A percentile compares a stretch with the other conserved stretches of the same genome.
phyloP scores from a whole-genome alignment of 2,113 vertebrate species.

The Siphamia tubifer region DNA sequence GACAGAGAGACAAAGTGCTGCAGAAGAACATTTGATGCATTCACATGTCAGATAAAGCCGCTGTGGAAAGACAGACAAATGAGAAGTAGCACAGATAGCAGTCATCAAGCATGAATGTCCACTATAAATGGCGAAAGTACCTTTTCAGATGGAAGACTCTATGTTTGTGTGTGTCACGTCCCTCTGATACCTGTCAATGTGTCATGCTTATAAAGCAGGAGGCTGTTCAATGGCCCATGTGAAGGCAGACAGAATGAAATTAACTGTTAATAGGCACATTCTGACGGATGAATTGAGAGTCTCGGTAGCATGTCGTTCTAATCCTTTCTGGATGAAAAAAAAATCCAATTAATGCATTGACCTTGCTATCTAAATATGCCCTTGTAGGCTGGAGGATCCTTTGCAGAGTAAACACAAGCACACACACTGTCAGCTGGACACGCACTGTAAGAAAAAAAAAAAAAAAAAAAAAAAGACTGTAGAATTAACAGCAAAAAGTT shows the following conservation, averaged over 20 bases:
- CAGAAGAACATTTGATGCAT: conserved; percentile 30
- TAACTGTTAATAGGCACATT: conserved; percentile 67
- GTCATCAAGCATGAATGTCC: not conserved
- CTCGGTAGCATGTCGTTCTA: conserved; percentile 45
- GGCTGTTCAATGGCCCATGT: conserved; percentile 47
- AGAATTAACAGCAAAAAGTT: too few species aligned
- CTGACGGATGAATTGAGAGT: conserved; percentile 54
- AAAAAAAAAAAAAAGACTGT: too few species aligned
- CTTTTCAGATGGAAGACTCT: not conserved
- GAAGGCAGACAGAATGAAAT: conserved; percentile 66
- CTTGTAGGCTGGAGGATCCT: conserved; percentile 37
- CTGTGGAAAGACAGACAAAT: not conserved
- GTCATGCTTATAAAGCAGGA: conserved; percentile 44
- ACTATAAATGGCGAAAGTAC: not conserved
- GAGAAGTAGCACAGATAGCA: not conserved
- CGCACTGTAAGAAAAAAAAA: too few species aligned
- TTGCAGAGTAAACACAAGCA: conserved; percentile 34
- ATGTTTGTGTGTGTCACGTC: not conserved
- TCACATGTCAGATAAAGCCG: conserved; percentile 13
- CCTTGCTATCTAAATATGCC: conserved; percentile 65
- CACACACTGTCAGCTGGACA: too few species aligned
- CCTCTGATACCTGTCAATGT: not conserved
- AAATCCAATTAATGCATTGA: conserved; percentile 68
- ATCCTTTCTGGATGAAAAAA: conserved; percentile 58
- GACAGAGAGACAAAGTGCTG: conserved; percentile 15